Percentiles rank a stretch among this genome's conserved stretches.
Evolutionary conservation across 92 coral and sea anemone genomes (phyloP).

Genomic region (Porites divaricata): DNA sequence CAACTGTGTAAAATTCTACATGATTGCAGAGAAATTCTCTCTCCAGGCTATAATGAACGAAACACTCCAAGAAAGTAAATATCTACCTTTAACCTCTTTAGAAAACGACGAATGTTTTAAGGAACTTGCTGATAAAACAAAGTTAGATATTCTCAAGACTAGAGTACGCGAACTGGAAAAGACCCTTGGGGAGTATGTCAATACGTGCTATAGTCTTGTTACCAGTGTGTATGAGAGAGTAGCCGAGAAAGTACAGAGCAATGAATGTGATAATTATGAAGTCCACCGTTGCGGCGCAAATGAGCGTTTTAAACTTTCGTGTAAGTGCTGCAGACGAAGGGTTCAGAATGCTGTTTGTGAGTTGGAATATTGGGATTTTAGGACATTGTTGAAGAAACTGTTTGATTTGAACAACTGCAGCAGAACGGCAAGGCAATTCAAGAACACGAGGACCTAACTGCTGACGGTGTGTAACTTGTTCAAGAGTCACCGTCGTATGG

Average conservation of each 20-base stretch:
- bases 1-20: slow-evolving; percentile 64
- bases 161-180: slow-evolving; percentile 74
- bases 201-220: slow-evolving; percentile 65
- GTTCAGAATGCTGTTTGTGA: slow-evolving; percentile 71
- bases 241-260: slow-evolving; percentile 48
- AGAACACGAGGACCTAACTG: background rate
- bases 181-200: slow-evolving; percentile 69
- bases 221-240: slow-evolving; percentile 52
- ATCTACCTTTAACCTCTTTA: slow-evolving; percentile 48
- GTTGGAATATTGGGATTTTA: slow-evolving; percentile 60
- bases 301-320: slow-evolving; percentile 75
- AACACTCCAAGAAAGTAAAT: slow-evolving; percentile 63
- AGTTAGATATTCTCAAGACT: slow-evolving; percentile 60
- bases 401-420: slow-evolving; percentile 71
- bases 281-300: slow-evolving; percentile 51
- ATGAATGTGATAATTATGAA: slow-evolving; percentile 66
- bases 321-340: slow-evolving; percentile 82
- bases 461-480: no score
- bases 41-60: slow-evolving; percentile 51
- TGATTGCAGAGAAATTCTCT: slow-evolving; percentile 66
- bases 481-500: no score
- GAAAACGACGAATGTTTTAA: slow-evolving; percentile 57
- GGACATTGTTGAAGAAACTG: slow-evolving; percentile 57
- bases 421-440: slow-evolving; percentile 59
- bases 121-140: slow-evolving; percentile 63